Conservation (phyloP, 2,113 vertebrate species). For the Thalassarche chlororhynchos region DNA sequence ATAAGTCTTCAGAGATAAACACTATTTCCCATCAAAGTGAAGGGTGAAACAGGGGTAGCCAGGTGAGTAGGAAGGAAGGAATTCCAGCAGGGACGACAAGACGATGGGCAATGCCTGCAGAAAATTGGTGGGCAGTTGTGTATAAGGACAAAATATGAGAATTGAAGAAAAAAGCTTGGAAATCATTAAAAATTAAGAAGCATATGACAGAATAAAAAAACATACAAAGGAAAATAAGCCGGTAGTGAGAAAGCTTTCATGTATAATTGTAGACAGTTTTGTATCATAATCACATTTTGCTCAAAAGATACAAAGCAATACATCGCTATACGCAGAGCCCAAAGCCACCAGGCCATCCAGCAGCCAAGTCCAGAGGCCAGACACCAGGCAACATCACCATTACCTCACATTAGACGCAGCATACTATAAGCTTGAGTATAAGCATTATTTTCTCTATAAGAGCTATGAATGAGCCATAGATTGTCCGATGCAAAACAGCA, state of each 20-base stretch:
- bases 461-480: neutral
- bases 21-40: fast-evolving
- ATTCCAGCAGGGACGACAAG: neutral
- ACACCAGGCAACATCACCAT: neutral
- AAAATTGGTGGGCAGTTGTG: neutral
- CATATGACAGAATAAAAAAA: neutral
- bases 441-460: neutral
- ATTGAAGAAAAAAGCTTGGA: neutral
- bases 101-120: fast-evolving
- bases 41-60: neutral
- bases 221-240: neutral
- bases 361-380: neutral
- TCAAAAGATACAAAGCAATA: neutral
- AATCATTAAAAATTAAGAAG: neutral
- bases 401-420: fast-evolving
- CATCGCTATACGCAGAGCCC: no score
- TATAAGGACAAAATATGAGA: neutral
- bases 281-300: neutral
- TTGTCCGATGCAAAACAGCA: neutral
- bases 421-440: fast-evolving
- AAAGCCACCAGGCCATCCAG: neutral
- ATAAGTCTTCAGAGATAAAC: neutral
- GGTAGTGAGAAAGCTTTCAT: neutral
- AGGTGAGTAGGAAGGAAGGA: neutral
- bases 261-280: neutral